These are phyloP conservation scores for Lasioglossum morio DNA, from an alignment of 2,888 invertebrate genomes.

Conservation along the genomic window DNA sequence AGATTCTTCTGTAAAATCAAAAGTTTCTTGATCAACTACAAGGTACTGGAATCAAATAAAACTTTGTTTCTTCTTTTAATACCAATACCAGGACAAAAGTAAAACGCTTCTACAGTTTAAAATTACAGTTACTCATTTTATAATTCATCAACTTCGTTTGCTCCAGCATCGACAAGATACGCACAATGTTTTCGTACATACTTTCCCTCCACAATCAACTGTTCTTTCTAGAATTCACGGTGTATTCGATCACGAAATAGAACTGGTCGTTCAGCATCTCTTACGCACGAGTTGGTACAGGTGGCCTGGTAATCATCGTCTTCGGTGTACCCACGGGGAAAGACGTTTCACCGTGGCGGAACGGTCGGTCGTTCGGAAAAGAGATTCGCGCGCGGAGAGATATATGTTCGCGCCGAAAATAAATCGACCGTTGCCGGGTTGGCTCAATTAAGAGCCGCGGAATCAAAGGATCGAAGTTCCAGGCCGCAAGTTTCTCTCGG, in stretches of 20 bases:
- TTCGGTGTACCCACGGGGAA: background rate
- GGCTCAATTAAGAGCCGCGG: conserved; percentile 53
- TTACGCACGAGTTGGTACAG: background rate
- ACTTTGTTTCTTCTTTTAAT: too few relatives aligned
- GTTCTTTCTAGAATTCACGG: too few relatives aligned
- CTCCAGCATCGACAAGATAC: too few relatives aligned
- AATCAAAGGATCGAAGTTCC: conserved; percentile 56
- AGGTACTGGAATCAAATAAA: background rate
- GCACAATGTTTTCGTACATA: too few relatives aligned
- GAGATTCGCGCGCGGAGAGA: conserved; percentile 4
- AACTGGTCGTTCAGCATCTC: background rate
- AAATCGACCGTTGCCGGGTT: conserved; percentile 37
- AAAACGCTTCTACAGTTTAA: too few relatives aligned
- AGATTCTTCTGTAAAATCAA: background rate
- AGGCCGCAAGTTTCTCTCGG: background rate
- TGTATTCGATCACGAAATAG: too few relatives aligned
- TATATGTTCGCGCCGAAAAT: conserved; percentile 43
- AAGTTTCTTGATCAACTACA: background rate
- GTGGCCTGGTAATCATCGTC: background rate
- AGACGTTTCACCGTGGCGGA: background rate
- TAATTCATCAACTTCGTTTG: too few relatives aligned
- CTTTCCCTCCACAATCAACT: too few relatives aligned
- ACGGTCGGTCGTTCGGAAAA: background rate
- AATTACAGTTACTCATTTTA: too few relatives aligned
- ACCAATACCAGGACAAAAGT: too few relatives aligned